Evolutionary conservation across 2,113 vertebrate genomes (phyloP), one percentile per base, ranked within the genome.

Genomic region (Xiphophorus couchianus): DNA sequence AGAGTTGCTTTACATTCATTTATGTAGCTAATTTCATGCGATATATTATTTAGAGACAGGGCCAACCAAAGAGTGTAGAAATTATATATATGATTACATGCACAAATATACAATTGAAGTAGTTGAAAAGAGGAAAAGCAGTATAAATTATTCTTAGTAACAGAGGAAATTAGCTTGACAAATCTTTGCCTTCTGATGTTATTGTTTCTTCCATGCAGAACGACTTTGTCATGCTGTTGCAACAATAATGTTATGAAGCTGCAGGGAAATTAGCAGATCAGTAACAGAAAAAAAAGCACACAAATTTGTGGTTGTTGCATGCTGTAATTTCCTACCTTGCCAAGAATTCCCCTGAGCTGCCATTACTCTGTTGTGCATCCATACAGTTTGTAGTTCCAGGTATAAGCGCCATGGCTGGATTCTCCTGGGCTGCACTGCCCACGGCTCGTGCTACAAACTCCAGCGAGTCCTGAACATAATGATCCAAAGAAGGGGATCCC

Each of bases 381-480:
- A 99, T 96, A 85, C 98, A 99, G 89, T 98, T 99, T 78, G 95
- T 96, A 0, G 96, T 98, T 81, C 95, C 98, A 51, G 98, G 97
- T 85, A 99, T 94, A 76, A 99, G 96, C 0, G 97, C 97, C 62
- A 98, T 87, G 30, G 97, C 95, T 60, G 98, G 97, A 66, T 96
- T 93, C 69, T 96, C 91, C 86, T 93, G 94, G 31, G 97, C 96
- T 37, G 98, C 98, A 17, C 94, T 94, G 68, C 96, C 97, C 72
- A 99, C 95, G 0, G 97, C 97, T 88, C 96, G 95, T 0, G 97
- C 95, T 3, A 99, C 92, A 74, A 99, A 86, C 86, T 97, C 97
- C 95, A 98, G 91, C 5, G 97, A 95, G 65, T 99, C 98, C 73
- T 97, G 97, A 4, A 99, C 96, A 0, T 98, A 99, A 79, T 97